phyloP scores from a whole-genome alignment of 2,797 vertebrate species.

The Crossoptilon crossoptilon region DNA sequence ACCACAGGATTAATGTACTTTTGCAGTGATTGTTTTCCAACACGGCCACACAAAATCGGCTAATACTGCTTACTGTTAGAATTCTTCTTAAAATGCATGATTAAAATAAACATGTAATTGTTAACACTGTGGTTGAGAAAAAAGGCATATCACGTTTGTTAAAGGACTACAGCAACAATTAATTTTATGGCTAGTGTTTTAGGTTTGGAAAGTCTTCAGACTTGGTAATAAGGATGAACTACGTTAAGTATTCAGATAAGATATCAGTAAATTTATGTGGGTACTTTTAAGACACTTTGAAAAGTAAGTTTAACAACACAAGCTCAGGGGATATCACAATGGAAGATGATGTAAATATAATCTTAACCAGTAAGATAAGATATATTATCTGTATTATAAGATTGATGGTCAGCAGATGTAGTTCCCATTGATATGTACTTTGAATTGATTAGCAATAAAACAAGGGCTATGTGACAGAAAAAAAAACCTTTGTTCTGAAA shows the following conservation, averaged over 20 bases:
- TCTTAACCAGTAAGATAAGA: background rate
- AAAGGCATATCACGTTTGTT: background rate
- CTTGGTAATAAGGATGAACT: background rate
- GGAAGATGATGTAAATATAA: background rate
- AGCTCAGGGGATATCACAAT: background rate
- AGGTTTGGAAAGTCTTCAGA: background rate
- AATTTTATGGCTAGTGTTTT: background rate
- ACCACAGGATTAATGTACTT: conserved; percentile 37
- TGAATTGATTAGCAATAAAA: background rate
- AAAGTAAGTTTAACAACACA: background rate
- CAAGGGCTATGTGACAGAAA: background rate
- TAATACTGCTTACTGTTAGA: background rate
- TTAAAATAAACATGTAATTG: background rate
- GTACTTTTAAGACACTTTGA: background rate
- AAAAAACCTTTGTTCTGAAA: background rate
- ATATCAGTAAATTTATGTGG: background rate
- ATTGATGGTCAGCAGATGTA: background rate
- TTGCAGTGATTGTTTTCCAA: background rate
- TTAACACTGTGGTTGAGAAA: background rate
- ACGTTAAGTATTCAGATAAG: background rate
- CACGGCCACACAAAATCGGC: background rate
- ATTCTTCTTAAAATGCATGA: background rate
- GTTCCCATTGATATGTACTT: background rate
- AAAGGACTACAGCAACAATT: background rate
- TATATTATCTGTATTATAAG: background rate